Evolutionary conservation across 2,888 invertebrate genomes (phyloP), one percentile per base, ranked within the genome.

Genomic region (Chrysolina haemoptera): DNA sequence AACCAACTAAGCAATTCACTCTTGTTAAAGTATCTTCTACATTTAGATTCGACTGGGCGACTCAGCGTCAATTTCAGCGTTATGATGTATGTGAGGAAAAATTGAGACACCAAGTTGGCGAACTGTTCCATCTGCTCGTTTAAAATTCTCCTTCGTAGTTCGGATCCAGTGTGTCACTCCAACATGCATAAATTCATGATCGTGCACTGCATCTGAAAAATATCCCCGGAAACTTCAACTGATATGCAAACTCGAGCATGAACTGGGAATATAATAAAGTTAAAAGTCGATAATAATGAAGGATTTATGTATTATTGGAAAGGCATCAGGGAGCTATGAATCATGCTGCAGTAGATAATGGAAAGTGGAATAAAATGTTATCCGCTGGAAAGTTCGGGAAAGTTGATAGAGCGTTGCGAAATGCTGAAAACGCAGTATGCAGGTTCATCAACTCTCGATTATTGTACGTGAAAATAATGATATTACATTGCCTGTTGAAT

Each of bases 231-330:
- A 70, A 69, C 66, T 73, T 70, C 20, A 69, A 66, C 70, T 65
- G 65, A 66, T 48, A 73, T 70, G 65, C 73, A 62, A 73, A 73
- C 66, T 73, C 69, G 62, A 73, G 69, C 62, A 69, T 73, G 68
- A 74, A 74, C 65, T 71, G 59, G 53, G 71, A 55, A 74, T 74
- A 74, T 71, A 64, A 74, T 74, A 70, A 71, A 74, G 71, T 68
- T 74, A 10, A 55, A 74, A 74, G 71, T 71, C 65, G 64, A 71
- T 74, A 65, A 70, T 71, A 71, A 71, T 68, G 67, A 68, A 74
- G 55, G 71, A 74, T 71, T 74, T 71, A 74, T 74, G 70, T 68
- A 68, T 65, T 68, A 71, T 71, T 73, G 73, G 73, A 66, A 73
- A 65, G 40, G 69, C 73, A 73, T 73, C 73, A 65, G 53, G 59